Percentiles rank a stretch among this genome's conserved stretches.
Conservation (phyloP, 2,888 invertebrate genomes). For the Drosophila merina region DNA sequence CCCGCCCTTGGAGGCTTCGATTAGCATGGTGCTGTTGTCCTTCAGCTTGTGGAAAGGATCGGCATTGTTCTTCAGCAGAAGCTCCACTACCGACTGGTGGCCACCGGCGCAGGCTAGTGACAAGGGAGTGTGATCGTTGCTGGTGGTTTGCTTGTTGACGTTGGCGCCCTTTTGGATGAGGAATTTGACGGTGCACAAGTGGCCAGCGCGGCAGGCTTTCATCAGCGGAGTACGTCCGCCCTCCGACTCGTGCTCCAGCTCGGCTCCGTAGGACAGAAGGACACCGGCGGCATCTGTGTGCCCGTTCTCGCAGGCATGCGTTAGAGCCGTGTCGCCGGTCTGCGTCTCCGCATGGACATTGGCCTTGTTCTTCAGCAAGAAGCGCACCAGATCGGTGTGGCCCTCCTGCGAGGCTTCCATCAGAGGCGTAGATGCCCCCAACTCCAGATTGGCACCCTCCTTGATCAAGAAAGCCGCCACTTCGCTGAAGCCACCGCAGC, state of each 20-base stretch:
- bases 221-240: conserved; percentile 98
- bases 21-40: conserved; percentile 99
- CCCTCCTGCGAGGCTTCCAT: conserved; percentile 99
- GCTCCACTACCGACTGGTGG: conserved; percentile 96
- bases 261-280: conserved; percentile 94
- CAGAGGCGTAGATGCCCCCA: conserved; percentile 97
- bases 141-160: conserved; percentile 94
- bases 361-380: conserved; percentile 92
- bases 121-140: conserved; percentile 98
- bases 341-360: conserved; percentile 97
- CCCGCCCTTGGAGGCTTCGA: conserved; percentile 99
- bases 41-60: conserved; percentile 98
- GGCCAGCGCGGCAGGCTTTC: conserved; percentile 99
- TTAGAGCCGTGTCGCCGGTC: conserved; percentile 97
- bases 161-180: conserved; percentile 94
- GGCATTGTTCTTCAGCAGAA: conserved; percentile 94
- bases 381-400: conserved; percentile 94
- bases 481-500: conserved; percentile 97
- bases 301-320: conserved; percentile 99
- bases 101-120: conserved; percentile 98
- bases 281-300: conserved; percentile 98
- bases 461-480: conserved; percentile 97
- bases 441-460: conserved; percentile 96
- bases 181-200: conserved; percentile 97
- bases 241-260: conserved; percentile 97